Conservation (phyloP, 2,797 vertebrate genomes). For the Crenuchus spilurus region DNA sequence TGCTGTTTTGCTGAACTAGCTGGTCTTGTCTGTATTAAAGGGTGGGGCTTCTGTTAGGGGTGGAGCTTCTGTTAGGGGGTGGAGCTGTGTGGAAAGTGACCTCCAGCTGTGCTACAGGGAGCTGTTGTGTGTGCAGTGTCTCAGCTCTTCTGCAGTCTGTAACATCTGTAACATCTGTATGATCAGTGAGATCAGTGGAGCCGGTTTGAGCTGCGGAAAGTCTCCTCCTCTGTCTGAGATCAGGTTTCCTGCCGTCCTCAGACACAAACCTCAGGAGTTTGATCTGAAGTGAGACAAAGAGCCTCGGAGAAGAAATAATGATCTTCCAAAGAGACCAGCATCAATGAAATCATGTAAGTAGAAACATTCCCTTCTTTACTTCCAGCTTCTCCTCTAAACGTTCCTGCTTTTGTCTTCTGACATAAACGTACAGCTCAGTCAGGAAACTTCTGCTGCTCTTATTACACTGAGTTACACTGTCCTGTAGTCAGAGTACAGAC, state of each 20-base stretch:
- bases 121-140: slow-evolving; percentile 34
- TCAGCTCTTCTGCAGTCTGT: slow-evolving; percentile 3
- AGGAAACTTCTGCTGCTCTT: too few species aligned
- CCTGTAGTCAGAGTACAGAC: too few species aligned
- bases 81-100: slow-evolving; percentile 50
- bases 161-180: slow-evolving; percentile 49
- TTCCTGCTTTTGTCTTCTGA: too few species aligned
- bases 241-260: slow-evolving; percentile 14
- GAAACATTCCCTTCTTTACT: too few species aligned
- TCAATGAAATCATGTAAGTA: slow-evolving; percentile 77
- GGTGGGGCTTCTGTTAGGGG: slow-evolving; percentile 17
- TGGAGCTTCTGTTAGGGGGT: slow-evolving; percentile 52
- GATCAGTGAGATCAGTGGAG: too few species aligned
- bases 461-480: too few species aligned
- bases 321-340: slow-evolving; percentile 61
- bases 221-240: not conserved
- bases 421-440: too few species aligned
- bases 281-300: slow-evolving; percentile 22
- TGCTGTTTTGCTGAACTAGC: not conserved
- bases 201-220: not conserved
- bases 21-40: not conserved
- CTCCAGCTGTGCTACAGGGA: slow-evolving; percentile 45
- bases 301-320: slow-evolving; percentile 60
- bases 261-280: slow-evolving; percentile 21
- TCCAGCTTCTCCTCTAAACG: too few species aligned